These are phyloP conservation scores for Diprion similis DNA, from an alignment of 1,140 invertebrate genomes.

Conservation along the genomic window DNA sequence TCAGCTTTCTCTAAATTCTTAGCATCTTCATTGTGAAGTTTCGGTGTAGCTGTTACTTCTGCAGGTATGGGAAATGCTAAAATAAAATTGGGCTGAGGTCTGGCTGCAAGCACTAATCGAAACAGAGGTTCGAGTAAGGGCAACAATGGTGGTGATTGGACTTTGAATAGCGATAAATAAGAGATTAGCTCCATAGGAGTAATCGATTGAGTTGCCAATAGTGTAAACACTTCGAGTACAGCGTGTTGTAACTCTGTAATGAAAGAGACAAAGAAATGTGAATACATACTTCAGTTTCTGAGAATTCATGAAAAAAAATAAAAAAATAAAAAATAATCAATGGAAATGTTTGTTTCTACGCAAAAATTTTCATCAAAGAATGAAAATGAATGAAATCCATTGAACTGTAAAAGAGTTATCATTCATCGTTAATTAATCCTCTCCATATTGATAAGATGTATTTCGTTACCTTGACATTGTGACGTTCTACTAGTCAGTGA, in stretches of 20 bases:
- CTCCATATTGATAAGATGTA: not conserved
- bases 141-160: constrained; percentile 59
- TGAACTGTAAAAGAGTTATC: not conserved
- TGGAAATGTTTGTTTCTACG: no score
- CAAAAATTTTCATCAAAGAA: not conserved
- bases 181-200: constrained; percentile 62
- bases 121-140: constrained; percentile 62
- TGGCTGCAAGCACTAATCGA: constrained; percentile 57
- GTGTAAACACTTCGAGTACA: constrained; percentile 66
- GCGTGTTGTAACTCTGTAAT: constrained; percentile 66
- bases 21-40: constrained; percentile 30
- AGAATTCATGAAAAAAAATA: constrained; percentile 12
- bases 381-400: constrained; percentile 5
- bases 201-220: constrained; percentile 64
- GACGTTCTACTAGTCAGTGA: constrained; percentile 45
- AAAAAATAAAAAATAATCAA: not conserved
- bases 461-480: constrained; percentile 45
- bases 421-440: not conserved
- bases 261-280: no score
- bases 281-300: constrained; percentile 14
- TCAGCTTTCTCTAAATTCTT: constrained; percentile 49
- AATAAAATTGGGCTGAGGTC: constrained; percentile 66
- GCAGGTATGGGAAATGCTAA: constrained; percentile 62
- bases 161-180: constrained; percentile 66
- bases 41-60: constrained; percentile 21